Evolutionary conservation across 1,140 invertebrate genomes (phyloP), one percentile per base, ranked within the genome.

Genomic region (Drosophila leontia): DNA sequence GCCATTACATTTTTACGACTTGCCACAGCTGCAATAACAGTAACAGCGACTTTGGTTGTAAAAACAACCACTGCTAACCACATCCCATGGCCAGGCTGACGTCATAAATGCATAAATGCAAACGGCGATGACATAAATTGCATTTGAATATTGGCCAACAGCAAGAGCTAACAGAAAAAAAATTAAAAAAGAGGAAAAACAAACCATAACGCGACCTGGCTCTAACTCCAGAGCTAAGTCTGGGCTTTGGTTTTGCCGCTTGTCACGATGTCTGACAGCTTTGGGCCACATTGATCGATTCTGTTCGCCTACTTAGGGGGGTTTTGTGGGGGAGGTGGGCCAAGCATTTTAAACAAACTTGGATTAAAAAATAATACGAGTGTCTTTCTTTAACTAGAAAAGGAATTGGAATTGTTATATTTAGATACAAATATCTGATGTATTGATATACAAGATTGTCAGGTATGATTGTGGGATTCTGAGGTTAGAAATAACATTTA

Each of bases 121-220:
- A 67, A 59, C 75, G 59, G 65, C 84, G 84, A 88, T 87, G 85
- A 87, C 84, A 88, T 87, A 87, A 87, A 87, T 88, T 84, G 84
- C 80, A 88, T 88, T 87, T 88, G 85, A 88, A 87, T 87, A 80
- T 87, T 87, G 84, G 84, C 84, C 84, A 87, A 88, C 71, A 83
- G 79, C 80, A 41, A 64, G 11, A 41, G 35, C 39, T 48, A 44
- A 50, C 8, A 26, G 9, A 60, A 35, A 35, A 34, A 39, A 55
- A 53, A 19, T 13, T 15, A 51, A 13, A 35, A 9, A 57, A 57
- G 37, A 70, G 50, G 29, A 51, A 72, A 71, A 71, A 74, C 63
- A 58, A 71, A 48, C 55, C 58, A 77, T 80, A 80, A 74, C 80
- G 44, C 63, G 59, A 51, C 39, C 67, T n/a, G 55, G 44, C 65